Evolutionary conservation across 23 tunicate species (phyloP), one percentile per base, ranked within the genome.

Genomic region (Ascidia mentula): DNA sequence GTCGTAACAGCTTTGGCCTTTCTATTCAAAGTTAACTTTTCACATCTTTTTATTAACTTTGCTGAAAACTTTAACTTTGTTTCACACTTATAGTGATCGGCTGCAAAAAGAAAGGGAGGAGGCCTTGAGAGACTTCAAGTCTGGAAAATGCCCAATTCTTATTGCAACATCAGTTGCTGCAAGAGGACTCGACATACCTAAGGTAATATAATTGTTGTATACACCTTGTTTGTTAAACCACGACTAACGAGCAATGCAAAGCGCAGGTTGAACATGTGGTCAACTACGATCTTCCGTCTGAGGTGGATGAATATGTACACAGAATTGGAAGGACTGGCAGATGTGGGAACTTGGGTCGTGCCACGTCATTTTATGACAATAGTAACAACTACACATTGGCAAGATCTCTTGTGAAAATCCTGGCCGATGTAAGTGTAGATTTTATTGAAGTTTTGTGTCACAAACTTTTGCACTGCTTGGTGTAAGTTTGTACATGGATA

Each of bases 131-230:
- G 99, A 96, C 78, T 96, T 96, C 79, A 91, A 91, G 36, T 40
- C 60, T 33, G 99, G 97, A 36, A 38, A 38, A 4, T 84, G 86
- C 60, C 99, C 97, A 0, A 91, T 96, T 59, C 81, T 96, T n/a
- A 74, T 96, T 81, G 99, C 99, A 0, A 96, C 99, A 18, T 91
- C 97, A n/a, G 99, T 96, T 0, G 99, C 99, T 34, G 97, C 99
- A 3, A 77, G 99, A 17, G 99, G 99, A 2, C 83, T 96, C 45
- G 99, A 96, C 59, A 96, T 96, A 26, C 94, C 99, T 18, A 84
- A 86, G 46, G 90, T 86, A 59, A 35, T 12, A 53, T 1, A 5
- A 53, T 20, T 3, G 12, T 42, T 9, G 12, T 42, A 42, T 42
- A 15, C 15, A 12, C 12, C 12, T 42, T 42, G 15, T 42, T 42